A percentile compares a stretch with the other conserved stretches of the same genome.
phyloP scores from a whole-genome alignment of 2,113 vertebrate genomes.

The Oreochromis spilurus region DNA sequence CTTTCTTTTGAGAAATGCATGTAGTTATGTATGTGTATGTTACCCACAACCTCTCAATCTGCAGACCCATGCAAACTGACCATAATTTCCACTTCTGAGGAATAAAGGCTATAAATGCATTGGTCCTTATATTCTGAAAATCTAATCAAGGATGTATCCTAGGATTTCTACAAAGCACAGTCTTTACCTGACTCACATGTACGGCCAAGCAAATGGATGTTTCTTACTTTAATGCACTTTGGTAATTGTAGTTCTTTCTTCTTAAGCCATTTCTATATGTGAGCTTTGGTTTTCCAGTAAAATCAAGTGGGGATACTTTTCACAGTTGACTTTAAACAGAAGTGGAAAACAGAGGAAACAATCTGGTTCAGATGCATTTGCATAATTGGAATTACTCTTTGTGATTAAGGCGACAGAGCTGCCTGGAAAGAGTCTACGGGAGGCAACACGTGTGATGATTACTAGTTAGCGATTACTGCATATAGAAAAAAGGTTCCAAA shows the following conservation, averaged over 20 bases:
- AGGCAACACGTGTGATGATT: background rate
- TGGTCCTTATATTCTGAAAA: background rate
- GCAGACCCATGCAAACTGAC: background rate
- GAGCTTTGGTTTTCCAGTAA: background rate
- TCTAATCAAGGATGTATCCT: accelerated
- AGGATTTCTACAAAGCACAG: background rate
- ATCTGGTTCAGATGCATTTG: background rate
- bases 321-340: background rate
- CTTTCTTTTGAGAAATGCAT: background rate
- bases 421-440: accelerated
- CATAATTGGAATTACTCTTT: background rate
- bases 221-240: background rate
- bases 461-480: background rate
- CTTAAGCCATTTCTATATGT: background rate
- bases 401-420: background rate
- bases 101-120: accelerated
- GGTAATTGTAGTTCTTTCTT: background rate
- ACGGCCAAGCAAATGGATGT: accelerated
- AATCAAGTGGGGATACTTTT: background rate
- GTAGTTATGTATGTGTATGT: background rate
- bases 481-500: background rate
- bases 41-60: background rate
- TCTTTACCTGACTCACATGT: background rate
- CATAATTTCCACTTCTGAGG: background rate
- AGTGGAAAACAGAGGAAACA: background rate